Percentiles rank a stretch among this genome's conserved stretches.
Conservation (phyloP, 2,113 vertebrate species). For the Heptranchias perlo region DNA sequence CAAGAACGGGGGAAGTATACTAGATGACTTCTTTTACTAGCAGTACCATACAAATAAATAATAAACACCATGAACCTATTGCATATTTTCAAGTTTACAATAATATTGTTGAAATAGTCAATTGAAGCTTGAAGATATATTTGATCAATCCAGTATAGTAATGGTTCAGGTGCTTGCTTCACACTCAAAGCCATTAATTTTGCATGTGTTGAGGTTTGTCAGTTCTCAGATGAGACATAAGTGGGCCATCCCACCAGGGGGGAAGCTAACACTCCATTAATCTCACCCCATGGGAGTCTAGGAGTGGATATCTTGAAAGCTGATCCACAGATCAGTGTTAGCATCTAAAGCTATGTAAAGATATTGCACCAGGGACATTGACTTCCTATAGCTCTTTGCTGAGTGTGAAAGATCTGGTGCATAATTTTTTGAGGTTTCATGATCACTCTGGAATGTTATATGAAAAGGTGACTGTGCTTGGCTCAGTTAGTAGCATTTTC, state of each 20-base stretch:
- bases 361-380: neutral
- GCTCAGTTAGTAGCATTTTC: neutral
- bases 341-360: neutral
- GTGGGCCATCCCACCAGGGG: neutral
- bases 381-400: neutral
- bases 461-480: neutral
- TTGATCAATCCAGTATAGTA: neutral
- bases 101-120: neutral
- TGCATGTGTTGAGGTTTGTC: neutral
- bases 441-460: neutral
- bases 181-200: neutral
- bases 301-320: slow-evolving; percentile 28
- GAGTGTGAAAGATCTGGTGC: slow-evolving; percentile 10
- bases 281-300: slow-evolving; percentile 5
- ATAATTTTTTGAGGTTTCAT: neutral
- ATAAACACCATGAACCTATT: neutral
- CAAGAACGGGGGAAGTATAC: neutral
- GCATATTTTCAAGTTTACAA: neutral
- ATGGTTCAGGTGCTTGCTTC: slow-evolving; percentile 20
- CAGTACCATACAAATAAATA: neutral
- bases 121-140: neutral
- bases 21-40: neutral
- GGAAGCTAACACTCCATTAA: slow-evolving; percentile 13
- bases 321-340: slow-evolving; percentile 24
- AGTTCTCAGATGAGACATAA: slow-evolving; percentile 22